Base-by-base conservation (phyloP, 2,888 invertebrate genomes). In the Cataglyphis rosenhaueri region DNA sequence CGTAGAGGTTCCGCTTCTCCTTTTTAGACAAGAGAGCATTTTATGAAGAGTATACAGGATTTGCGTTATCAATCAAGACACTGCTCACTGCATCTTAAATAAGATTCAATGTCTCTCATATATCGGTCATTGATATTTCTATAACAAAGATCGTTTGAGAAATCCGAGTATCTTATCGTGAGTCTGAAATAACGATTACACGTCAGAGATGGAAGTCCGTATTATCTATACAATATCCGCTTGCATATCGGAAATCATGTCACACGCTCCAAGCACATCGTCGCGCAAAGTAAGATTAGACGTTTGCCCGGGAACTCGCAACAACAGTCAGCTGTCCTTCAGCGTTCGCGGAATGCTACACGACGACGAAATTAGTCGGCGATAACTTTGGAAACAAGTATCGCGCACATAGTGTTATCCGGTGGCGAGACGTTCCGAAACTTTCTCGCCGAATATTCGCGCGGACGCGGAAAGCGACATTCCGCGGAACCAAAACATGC, bases 171-270 rank as follows among this genome's bases (percentile, higher is more conserved):
- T 65, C 57, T 83, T 89, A 87, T 89, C 84, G 6, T 25, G 10
- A 8, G 35, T 59, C 55, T 88, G 84, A 75, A 38, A 57, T 88
- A 85, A 84, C 87, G 59, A 66, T 81, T 73, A 73, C 62, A 32
- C 55, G 12, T 32, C 62, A 62, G 71, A 62, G 81, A 57, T 38
- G 65, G 25, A 61, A 44, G 41, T 85, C 74, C 70, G 35, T 62
- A 41, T 81, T 86, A 86, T 84, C 82, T 83, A 84, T 70, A 41
- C 79, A 83, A 82, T 75, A 29, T 68, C 48, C n/a, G 21, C n/a
- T 48, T 38, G 61, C 52, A 66, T 75, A 66, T 35, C 61, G 74
- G 70, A 84, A 66, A 66, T 83, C 81, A 83, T 81, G 84, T 84
- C 81, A 82, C 76, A 62, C 48, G 48, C 68, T 57, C 25, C 29